Base-by-base conservation (phyloP, 2,113 vertebrate genomes). In the Rhinogobius similis region DNA sequence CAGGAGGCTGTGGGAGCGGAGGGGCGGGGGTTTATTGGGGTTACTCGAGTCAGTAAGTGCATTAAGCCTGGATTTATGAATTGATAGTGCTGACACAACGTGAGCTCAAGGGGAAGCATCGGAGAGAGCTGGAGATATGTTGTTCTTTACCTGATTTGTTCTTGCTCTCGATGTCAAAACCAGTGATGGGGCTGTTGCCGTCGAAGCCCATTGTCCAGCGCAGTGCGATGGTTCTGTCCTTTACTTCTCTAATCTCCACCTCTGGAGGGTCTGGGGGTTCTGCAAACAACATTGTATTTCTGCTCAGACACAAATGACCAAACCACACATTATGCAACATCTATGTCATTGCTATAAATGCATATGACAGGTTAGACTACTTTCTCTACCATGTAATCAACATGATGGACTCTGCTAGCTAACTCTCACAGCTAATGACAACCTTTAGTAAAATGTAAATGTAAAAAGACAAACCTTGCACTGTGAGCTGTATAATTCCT, bases 141-240 rank as follows among this genome's bases (percentile, higher is more conserved):
- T 39, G 21, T 26, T 26, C 59, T 38, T 16, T 89, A 99, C 98
- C 97, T 78, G 98, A 97, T 92, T 98, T 99, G 81, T 99, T 99
- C 89, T 99, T 99, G 95, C 97, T 98, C 81, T 99, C 98, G 2
- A 99, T 99, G 69, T 99, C 98, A 0, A 98, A 99, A 88, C 96
- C 96, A 0, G 98, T 99, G 76, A 99, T 99, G 8, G 96, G 97
- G 77, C 98, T 99, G 90, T 99, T 99, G 50, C 98, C 98, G 1
- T 99, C 98, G 11, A 99, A 99, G 10, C 98, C 98, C 97, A 98
- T 99, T 18, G 97, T 99, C 98, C 98, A 99, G 23, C 97, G 92
- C 71, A 99, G 94, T 9, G 98, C 96, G 24, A 99, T 99, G 43
- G 96, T 99, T 53, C 97, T 94, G 0, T 97, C 97, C 82, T 95